Percentiles rank a stretch among this genome's conserved stretches.
Evolutionary conservation across 2,113 vertebrate genomes (phyloP).

Genomic region (Donacobius atricapilla): DNA sequence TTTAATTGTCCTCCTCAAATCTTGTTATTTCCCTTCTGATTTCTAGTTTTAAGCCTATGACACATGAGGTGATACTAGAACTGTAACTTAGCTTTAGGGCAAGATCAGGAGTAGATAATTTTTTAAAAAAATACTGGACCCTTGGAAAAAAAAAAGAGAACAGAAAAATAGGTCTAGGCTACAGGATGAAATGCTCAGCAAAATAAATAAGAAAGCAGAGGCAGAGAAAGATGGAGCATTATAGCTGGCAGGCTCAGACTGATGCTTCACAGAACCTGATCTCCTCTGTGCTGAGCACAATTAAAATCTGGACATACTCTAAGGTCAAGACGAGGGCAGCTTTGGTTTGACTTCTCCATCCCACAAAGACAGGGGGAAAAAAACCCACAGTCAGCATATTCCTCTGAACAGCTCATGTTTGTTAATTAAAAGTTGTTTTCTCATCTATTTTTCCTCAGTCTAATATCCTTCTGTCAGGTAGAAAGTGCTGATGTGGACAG

Average conservation of each 20-base stretch:
- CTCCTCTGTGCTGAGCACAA: neutral
- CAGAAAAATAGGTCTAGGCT: neutral
- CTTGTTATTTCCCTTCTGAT: neutral
- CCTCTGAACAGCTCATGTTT: conserved; percentile 2
- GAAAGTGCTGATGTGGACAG: conserved; percentile 26
- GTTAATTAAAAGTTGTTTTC: conserved; percentile 58
- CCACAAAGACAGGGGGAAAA: neutral
- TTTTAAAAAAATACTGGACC: neutral
- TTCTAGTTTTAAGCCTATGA: neutral
- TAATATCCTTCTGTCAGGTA: neutral
- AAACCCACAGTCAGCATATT: neutral
- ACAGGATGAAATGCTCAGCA: neutral
- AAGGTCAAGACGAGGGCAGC: neutral
- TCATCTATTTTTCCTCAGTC: conserved; percentile 29
- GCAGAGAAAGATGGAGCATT: neutral
- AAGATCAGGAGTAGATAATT: neutral
- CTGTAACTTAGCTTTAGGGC: neutral
- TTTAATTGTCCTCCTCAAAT: neutral
- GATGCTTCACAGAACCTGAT: neutral
- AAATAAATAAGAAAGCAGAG: neutral
- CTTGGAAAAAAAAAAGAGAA: neutral
- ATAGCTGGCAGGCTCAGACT: neutral
- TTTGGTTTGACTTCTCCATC: neutral
- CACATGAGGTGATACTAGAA: neutral
- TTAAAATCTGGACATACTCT: neutral